A percentile compares a stretch with the other conserved stretches of the same genome.
Conservation (phyloP, 2,888 invertebrate species). For the Hypomecis atomaria region DNA sequence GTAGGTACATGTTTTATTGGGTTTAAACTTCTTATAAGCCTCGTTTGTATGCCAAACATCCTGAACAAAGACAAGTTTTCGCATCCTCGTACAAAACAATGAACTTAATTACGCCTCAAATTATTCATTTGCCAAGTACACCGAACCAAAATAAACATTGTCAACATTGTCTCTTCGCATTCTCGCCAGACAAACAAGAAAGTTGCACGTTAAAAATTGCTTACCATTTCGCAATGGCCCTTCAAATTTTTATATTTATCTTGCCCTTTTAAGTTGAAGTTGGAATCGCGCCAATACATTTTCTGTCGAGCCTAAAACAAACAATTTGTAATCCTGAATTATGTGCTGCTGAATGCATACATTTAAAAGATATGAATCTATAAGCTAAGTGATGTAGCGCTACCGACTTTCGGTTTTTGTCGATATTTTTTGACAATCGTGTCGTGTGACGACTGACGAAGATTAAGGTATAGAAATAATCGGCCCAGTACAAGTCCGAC, state of each 20-base stretch:
- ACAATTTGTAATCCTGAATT: slow-evolving; percentile 85
- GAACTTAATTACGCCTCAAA: slow-evolving; percentile 68
- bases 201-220: slow-evolving; percentile 46
- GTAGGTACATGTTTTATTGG: neutral
- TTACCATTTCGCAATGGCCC: slow-evolving; percentile 66
- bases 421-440: slow-evolving; percentile 37
- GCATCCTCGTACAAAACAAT: slow-evolving; percentile 43
- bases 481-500: too few relatives aligned
- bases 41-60: slow-evolving; percentile 22
- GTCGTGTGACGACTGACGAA: neutral
- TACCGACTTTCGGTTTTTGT: slow-evolving; percentile 44
- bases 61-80: slow-evolving; percentile 25
- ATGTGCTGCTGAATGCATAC: slow-evolving; percentile 84
- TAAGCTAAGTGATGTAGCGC: slow-evolving; percentile 67
- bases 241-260: slow-evolving; percentile 60
- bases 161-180: slow-evolving; percentile 42
- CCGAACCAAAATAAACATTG: slow-evolving; percentile 65
- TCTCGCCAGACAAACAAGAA: slow-evolving; percentile 65
- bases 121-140: slow-evolving; percentile 71
- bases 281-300: slow-evolving; percentile 81
- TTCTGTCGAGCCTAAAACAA: slow-evolving; percentile 82
- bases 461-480: neutral
- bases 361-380: slow-evolving; percentile 84
- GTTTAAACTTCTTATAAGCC: slow-evolving; percentile 9
- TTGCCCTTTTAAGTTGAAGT: slow-evolving; percentile 81